Conservation (phyloP, 2,888 invertebrate genomes). For the Tillus elongatus region DNA sequence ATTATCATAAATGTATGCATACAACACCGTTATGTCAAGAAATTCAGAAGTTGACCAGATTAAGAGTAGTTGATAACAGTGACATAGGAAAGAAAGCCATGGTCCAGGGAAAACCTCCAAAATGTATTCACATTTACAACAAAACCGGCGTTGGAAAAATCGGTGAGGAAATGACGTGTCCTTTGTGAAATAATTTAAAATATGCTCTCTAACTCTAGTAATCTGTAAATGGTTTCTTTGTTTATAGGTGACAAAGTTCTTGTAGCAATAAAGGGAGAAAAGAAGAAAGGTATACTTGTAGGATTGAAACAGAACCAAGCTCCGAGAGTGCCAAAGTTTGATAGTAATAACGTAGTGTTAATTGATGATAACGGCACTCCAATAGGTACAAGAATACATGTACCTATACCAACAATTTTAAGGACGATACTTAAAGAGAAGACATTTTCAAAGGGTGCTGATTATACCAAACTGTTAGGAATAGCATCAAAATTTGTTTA, state of each 20-base stretch:
- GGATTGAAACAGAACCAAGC: slow-evolving; percentile 79
- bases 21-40: slow-evolving; percentile 38
- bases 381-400: slow-evolving; percentile 87
- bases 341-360: slow-evolving; percentile 91
- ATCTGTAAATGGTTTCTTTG: slow-evolving; percentile 4
- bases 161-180: slow-evolving; percentile 39
- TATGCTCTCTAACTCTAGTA: background rate
- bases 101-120: slow-evolving; percentile 88
- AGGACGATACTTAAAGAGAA: slow-evolving; percentile 75
- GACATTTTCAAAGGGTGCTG: slow-evolving; percentile 72
- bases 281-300: slow-evolving; percentile 85
- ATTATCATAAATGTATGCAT: too few relatives aligned
- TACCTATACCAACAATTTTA: slow-evolving; percentile 86
- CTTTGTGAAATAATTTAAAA: background rate
- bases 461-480: slow-evolving; percentile 85
- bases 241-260: slow-evolving; percentile 72
- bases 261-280: slow-evolving; percentile 90
- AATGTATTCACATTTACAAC: slow-evolving; percentile 90
- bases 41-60: slow-evolving; percentile 63
- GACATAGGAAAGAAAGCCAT: slow-evolving; percentile 90
- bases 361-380: slow-evolving; percentile 94
- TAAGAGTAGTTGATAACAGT: slow-evolving; percentile 95
- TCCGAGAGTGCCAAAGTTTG: slow-evolving; percentile 78
- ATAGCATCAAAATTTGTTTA: slow-evolving; percentile 84
- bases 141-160: slow-evolving; percentile 56